Base-by-base conservation (phyloP, 2,888 invertebrate genomes). In the Ectemnius cavifrons region DNA sequence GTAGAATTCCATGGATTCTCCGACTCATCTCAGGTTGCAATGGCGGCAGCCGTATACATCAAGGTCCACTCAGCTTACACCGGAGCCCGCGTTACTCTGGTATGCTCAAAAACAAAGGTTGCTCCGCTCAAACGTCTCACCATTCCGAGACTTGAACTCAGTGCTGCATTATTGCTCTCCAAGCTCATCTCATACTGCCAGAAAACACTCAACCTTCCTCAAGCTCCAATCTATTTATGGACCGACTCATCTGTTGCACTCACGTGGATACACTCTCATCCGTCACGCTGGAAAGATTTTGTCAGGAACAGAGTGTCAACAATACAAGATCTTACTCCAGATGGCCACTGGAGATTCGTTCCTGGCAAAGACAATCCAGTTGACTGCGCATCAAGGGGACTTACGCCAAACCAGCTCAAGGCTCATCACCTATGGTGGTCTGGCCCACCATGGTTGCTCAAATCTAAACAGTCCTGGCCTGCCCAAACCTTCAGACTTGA, bases 61-160 rank as follows among this genome's bases (percentile, higher is more conserved):
- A 37, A 37, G 11, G 37, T n/a, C n/a, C n/a, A n/a, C n/a, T n/a
- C n/a, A n/a, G n/a, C n/a, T n/a, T n/a, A n/a, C 2, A 6, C 0
- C 5, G 8, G 5, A 6, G 0, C 8, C 5, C 4, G 1, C 68
- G 0, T 62, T n/a, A n/a, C 28, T 2, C 28, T 81, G 0, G 58
- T 84, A 0, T 76, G 66, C 49, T 64, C 77, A 0, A 80, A 75
- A 46, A 75, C 77, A 0, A 76, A 79, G 46, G 76, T 81, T 0
- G 77, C 78, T 0, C 78, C 77, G 8, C 23, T 81, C 18, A 85
- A 83, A 52, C 47, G 63, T 13, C 67, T 76, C 4, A 75, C 83
- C 0, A 68, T 86, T 23, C 81, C 83, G 4, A 67, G 84, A 5
- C 67, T 86, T 5, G 82, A 85, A 46, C 66, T 87, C 16, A 73